A percentile compares a stretch with the other conserved stretches of the same genome.
These are phyloP conservation scores for Polypedilum pembai DNA, from an alignment of 1,140 invertebrate species.

Conservation along the genomic window DNA sequence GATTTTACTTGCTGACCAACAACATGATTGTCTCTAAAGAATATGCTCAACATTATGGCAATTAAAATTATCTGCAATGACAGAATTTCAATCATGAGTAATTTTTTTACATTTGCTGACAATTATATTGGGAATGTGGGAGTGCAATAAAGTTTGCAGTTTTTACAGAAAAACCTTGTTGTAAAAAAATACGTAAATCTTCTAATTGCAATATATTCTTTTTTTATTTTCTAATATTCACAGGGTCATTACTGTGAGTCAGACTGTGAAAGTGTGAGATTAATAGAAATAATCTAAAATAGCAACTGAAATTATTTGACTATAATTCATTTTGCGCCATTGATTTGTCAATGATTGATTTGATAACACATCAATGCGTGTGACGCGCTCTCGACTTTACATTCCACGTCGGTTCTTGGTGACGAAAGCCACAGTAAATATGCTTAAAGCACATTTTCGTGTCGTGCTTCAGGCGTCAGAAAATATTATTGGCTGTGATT, in stretches of 20 bases:
- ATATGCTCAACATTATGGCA: too few relatives aligned
- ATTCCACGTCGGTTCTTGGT: not conserved
- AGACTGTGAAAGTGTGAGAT: not conserved
- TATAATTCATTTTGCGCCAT: not conserved
- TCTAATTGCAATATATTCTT: not conserved
- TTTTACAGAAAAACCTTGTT: not conserved
- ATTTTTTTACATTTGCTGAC: too few relatives aligned
- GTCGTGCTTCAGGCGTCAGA: too few relatives aligned
- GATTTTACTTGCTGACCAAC: not conserved
- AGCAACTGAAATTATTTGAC: not conserved
- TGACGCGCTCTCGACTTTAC: not conserved
- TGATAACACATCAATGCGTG: not conserved
- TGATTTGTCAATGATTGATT: not conserved
- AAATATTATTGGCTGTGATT: too few relatives aligned
- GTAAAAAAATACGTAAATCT: not conserved
- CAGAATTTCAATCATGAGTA: too few relatives aligned
- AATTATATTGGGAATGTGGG: too few relatives aligned
- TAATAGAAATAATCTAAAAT: not conserved
- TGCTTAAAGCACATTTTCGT: not conserved
- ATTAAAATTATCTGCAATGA: too few relatives aligned
- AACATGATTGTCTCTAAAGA: not conserved
- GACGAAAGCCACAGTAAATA: constrained; percentile 16
- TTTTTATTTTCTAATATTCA: not conserved
- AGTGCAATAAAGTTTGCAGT: not conserved
- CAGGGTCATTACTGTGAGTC: not conserved